Base-by-base conservation (phyloP, 1,140 invertebrate genomes). In the Psilanteris sp. region DNA sequence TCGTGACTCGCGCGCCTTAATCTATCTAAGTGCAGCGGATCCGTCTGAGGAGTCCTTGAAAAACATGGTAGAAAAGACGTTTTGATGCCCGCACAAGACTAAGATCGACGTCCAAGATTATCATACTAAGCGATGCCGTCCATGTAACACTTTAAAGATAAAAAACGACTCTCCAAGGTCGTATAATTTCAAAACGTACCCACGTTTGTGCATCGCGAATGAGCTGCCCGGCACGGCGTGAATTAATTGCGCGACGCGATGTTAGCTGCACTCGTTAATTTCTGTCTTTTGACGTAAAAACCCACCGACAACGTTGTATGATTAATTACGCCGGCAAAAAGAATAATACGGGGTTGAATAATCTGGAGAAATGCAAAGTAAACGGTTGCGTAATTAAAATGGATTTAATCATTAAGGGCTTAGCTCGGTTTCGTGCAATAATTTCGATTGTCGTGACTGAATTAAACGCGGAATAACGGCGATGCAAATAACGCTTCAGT, bases 91-190 rank as follows among this genome's bases (percentile, higher is more conserved):
- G 66, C 72, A 59, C 67, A 72, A 77, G 57, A 74, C 61, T 61
- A 71, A 82, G 80, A 80, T 82, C 77, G 75, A 79, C 79, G 67
- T 73, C 52, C 67, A 67, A 79, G 81, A 82, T 82, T 80, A 82
- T 78, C 77, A 77, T 80, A 78, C 70, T 79, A 78, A 80, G 81
- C 77, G 79, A 79, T 74, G 76, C 78, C 76, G 81, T 81, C 79
- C 81, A 72, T 80, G 79, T 82, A 82, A 82, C 81, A 82, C 81
- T 80, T 82, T 74, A 77, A 76, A 78, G 64, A 80, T 71, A 78
- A 82, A 81, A 80, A 78, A 77, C 71, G 61, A 62, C 64, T 66
- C 48, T 66, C 75, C 79, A 82, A 82, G 81, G 81, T 78, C 79
- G 76, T 55, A 48, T 73, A 77, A 77, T 79, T 80, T 82, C 77